Evolutionary conservation across 1,140 invertebrate genomes (phyloP), one percentile per base, ranked within the genome.

Genomic region (Drosophila micromelanica): DNA sequence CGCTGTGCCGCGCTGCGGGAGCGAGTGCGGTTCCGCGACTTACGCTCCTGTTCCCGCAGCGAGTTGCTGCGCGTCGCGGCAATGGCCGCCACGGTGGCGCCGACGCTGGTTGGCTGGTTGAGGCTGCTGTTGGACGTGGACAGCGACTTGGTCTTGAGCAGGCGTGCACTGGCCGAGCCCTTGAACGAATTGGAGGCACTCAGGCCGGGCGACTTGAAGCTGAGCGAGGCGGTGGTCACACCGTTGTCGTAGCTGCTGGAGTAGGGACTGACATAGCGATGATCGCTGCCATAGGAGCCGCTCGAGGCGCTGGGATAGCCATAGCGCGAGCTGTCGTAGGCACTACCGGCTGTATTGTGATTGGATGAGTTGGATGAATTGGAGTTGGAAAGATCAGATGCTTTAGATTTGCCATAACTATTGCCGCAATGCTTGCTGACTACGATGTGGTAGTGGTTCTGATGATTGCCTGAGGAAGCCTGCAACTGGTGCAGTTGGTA

Each of bases 261-360:
- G 48, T 92, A 92, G 56, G 91, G 91, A 70, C 90, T 92, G 32
- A 91, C 75, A 73, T 92, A 92, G 15, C 91, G 85, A 68, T 90
- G 85, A 52, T 90, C 85, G 48, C 79, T 89, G 55, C 54, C 46
- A 13, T 90, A 90, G 38, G 73, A 56, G n/a, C 68, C 74, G 12
- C 64, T 60, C 37, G 74, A 67, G 32, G 68, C 46, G 35, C 78
- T 79, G 45, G 84, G 52, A 56, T 70, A 78, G 12, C 77, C 86
- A 48, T 87, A 87, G n/a, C 82, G 59, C 0, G 90, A 77, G 38
- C 72, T 78, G 32, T 91, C 90, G 55, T 91, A 91, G 49, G 78
- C 80, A 17, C 73, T 60, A 32, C 56, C 42, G 20, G 72, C 73
- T 84, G 78, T 63, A 23, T 45, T 8, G 32, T 35, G 32, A 2